Evolutionary conservation across 2,797 vertebrate species (phyloP).

Genomic region (Huso huso): DNA sequence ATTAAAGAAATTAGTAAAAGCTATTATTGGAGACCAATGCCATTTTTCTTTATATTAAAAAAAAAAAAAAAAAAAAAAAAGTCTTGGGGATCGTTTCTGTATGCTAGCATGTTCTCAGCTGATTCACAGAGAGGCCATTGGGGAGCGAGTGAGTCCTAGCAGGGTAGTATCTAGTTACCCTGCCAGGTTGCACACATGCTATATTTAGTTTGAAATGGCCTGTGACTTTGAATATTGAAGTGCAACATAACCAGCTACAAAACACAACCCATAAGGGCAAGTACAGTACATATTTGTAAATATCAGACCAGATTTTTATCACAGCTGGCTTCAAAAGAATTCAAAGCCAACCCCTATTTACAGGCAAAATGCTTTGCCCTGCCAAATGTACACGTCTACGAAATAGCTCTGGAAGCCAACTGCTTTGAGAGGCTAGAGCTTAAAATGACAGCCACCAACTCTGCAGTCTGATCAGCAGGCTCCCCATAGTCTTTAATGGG

Average conservation of each 20-base stretch:
- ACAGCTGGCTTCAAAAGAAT: no score
- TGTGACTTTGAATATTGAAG: constrained; percentile 22
- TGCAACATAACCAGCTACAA: constrained; percentile 21
- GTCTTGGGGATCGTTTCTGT: background rate
- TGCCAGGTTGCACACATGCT: background rate
- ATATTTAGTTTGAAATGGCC: constrained; percentile 22
- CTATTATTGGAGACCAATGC: no score
- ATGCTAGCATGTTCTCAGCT: background rate
- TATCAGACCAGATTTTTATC: no score
- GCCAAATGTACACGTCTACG: no score
- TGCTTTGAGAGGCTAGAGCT: no score
- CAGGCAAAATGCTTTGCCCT: no score
- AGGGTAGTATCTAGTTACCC: background rate
- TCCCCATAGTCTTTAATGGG: background rate
- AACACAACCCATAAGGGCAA: background rate
- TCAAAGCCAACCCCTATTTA: no score
- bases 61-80: no score
- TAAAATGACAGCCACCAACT: no score
- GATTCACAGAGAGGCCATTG: background rate
- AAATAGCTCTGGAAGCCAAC: no score
- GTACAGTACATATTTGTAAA: no score
- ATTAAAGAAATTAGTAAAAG: background rate
- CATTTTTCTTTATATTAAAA: no score
- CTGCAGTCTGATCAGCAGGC: background rate
- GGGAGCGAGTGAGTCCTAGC: background rate